A percentile compares a stretch with the other conserved stretches of the same genome.
Evolutionary conservation across 2,797 vertebrate species (phyloP).

Genomic region (Rhabdomys pumilio): DNA sequence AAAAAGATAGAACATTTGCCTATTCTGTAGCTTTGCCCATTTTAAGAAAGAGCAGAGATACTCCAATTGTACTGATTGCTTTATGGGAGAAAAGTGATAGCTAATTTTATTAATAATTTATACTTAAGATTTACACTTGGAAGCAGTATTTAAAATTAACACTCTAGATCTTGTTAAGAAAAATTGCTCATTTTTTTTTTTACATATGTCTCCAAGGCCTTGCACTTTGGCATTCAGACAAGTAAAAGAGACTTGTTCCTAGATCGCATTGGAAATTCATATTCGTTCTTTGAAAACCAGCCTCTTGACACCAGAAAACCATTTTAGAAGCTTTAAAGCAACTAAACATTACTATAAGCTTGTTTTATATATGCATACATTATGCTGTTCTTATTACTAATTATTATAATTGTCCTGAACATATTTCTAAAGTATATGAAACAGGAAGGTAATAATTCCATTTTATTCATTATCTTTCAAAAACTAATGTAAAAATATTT

Average conservation of each 20-base stretch:
- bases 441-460: not conserved
- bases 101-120: slow-evolving; percentile 69
- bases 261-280: not conserved
- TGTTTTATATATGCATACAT: not conserved
- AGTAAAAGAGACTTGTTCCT: not conserved
- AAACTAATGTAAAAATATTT: slow-evolving; percentile 1
- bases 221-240: not conserved
- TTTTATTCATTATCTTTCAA: not conserved
- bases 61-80: not conserved
- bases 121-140: slow-evolving; percentile 50
- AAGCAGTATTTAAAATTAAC: slow-evolving; percentile 56
- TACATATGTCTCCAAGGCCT: not conserved
- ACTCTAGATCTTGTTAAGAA: not conserved
- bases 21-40: slow-evolving; percentile 39
- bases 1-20: not conserved
- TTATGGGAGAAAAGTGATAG: slow-evolving; percentile 47
- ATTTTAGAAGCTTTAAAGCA: not conserved
- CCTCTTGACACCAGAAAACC: not conserved
- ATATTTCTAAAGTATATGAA: slow-evolving; percentile 11
- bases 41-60: not conserved
- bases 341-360: not conserved
- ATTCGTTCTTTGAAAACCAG: slow-evolving; percentile 5
- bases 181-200: not conserved
- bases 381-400: not conserved
- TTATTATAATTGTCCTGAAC: not conserved